Conservation (phyloP, 2,113 vertebrate species). For the Eudyptes chrysolophus region DNA sequence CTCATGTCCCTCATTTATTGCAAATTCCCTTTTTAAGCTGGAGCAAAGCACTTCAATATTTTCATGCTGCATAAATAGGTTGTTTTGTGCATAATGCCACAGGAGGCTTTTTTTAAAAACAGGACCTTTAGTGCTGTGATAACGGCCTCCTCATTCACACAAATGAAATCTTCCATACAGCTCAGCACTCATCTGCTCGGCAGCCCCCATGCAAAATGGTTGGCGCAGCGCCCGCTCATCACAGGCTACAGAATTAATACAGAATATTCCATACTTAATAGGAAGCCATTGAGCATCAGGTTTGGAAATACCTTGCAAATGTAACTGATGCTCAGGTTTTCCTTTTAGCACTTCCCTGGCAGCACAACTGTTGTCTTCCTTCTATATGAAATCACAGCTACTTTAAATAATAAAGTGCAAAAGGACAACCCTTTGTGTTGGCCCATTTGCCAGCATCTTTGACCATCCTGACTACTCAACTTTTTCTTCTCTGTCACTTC, state of each 20-base stretch:
- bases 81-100: slow-evolving; percentile 59
- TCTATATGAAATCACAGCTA: neutral
- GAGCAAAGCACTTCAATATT: slow-evolving; percentile 33
- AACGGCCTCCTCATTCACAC: slow-evolving; percentile 47
- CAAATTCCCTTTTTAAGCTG: slow-evolving; percentile 50
- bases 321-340: neutral
- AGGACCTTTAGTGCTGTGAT: slow-evolving; percentile 50
- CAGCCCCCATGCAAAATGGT: neutral
- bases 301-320: neutral
- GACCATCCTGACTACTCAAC: neutral
- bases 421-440: neutral
- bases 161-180: slow-evolving; percentile 48
- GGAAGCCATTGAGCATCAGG: neutral
- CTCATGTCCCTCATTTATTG: slow-evolving; percentile 38
- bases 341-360: neutral
- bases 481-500: neutral
- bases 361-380: neutral
- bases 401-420: neutral
- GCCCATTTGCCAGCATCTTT: neutral
- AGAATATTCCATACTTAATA: slow-evolving; percentile 24
- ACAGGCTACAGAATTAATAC: neutral
- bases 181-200: slow-evolving; percentile 24
- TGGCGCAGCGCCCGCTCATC: neutral
- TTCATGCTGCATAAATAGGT: slow-evolving; percentile 52
- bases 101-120: slow-evolving; percentile 1